Percentiles rank a stretch among this genome's conserved stretches.
phyloP scores from a whole-genome alignment of 2,888 invertebrate species.

The Drosophila buzzatii region DNA sequence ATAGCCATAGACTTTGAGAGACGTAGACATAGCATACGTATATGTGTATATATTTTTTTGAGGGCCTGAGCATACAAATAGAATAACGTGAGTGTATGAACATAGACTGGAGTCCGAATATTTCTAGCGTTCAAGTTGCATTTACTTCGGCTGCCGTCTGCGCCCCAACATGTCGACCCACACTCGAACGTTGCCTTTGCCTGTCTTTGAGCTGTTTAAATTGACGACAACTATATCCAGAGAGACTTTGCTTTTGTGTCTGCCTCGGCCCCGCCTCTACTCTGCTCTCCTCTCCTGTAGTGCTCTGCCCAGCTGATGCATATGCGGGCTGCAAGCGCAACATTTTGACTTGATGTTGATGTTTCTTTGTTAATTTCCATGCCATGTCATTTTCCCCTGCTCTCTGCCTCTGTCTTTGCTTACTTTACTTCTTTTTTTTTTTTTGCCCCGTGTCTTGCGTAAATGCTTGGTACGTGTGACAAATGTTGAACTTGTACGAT shows the following conservation, averaged over 20 bases:
- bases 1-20: constrained; percentile 53
- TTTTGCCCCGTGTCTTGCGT: constrained; percentile 32
- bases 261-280: constrained; percentile 20
- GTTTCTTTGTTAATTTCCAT: constrained; percentile 77
- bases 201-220: constrained; percentile 60
- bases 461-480: constrained; percentile 70
- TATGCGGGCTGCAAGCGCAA: constrained; percentile 58
- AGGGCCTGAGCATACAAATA: constrained; percentile 64
- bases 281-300: constrained; percentile 2
- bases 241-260: constrained; percentile 57
- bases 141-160: constrained; percentile 53
- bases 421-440: constrained; percentile 1
- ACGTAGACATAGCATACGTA: constrained; percentile 41
- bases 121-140: constrained; percentile 64
- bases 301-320: constrained; percentile 1
- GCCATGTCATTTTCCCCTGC: constrained; percentile 43
- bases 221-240: constrained; percentile 76
- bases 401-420: constrained; percentile 3
- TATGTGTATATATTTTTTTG: constrained; percentile 6
- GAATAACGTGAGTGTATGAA: constrained; percentile 53
- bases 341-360: constrained; percentile 74
- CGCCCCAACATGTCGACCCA: constrained; percentile 44
- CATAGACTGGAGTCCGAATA: constrained; percentile 58
- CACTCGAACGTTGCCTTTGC: background rate
- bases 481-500: constrained; percentile 77